Evolutionary conservation across 2,888 invertebrate species (phyloP).

Genomic region (Boloria euphrosyne): DNA sequence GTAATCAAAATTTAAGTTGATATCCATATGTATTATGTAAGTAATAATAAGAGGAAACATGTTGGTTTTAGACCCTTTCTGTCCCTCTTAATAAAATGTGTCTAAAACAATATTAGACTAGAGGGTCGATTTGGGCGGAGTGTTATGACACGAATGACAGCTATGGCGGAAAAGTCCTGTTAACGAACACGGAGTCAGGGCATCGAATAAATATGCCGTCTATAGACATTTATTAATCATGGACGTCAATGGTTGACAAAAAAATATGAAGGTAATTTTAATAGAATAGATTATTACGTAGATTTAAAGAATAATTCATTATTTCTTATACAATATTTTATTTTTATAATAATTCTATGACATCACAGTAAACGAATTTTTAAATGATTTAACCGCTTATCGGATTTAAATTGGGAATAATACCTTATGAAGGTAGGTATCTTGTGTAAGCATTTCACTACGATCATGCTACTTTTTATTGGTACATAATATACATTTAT

Average conservation of each 20-base stretch:
- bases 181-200: constrained; percentile 20
- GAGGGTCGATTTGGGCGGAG: constrained; percentile 54
- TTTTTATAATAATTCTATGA: too few relatives aligned
- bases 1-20: neutral
- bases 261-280: neutral
- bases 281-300: too few relatives aligned
- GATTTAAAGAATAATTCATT: too few relatives aligned
- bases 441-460: too few relatives aligned
- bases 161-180: constrained; percentile 52
- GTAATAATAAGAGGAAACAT: neutral
- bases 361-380: too few relatives aligned
- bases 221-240: constrained; percentile 3
- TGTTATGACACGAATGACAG: constrained; percentile 66
- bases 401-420: too few relatives aligned
- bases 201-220: constrained; percentile 14
- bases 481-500: too few relatives aligned
- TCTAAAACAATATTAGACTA: neutral
- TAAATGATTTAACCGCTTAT: too few relatives aligned
- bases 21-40: neutral
- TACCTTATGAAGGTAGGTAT: too few relatives aligned
- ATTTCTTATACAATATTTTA: too few relatives aligned
- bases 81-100: constrained; percentile 4
- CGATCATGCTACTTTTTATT: too few relatives aligned
- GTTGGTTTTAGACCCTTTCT: neutral
- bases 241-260: neutral